phyloP scores from a whole-genome alignment of 1,140 invertebrate species.

The Eriosoma lanigerum region DNA sequence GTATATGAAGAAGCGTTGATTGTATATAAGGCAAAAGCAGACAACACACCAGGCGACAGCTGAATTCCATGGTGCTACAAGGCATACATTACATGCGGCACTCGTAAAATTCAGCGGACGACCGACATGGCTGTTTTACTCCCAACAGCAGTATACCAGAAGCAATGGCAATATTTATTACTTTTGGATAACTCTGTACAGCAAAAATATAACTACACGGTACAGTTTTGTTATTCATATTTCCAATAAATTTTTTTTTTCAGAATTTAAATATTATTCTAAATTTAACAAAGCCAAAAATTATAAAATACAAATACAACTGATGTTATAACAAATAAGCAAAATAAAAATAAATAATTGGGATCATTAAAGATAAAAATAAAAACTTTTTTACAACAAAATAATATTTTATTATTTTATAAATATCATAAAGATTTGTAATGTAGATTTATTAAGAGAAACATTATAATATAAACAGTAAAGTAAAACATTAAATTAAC shows the following conservation, averaged over 20 bases:
- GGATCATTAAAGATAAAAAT: constrained; percentile 29
- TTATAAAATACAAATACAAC: constrained; percentile 33
- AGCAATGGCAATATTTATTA: constrained; percentile 13
- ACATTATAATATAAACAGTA: not conserved
- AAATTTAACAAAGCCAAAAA: constrained; percentile 35
- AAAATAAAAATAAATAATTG: constrained; percentile 1
- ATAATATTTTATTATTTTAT: constrained; percentile 34
- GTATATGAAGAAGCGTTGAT: constrained; percentile 15
- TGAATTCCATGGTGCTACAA: constrained; percentile 52
- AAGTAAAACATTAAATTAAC: not conserved
- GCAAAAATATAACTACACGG: constrained; percentile 24
- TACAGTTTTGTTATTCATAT: not conserved
- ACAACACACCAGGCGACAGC: constrained; percentile 31
- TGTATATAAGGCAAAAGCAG: constrained; percentile 42
- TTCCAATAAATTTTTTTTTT: not conserved
- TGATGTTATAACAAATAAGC: constrained; percentile 26
- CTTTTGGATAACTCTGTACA: not conserved
- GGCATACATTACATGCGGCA: constrained; percentile 43
- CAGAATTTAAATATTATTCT: constrained; percentile 11
- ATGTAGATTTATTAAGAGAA: not conserved
- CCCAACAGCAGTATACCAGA: constrained; percentile 34
- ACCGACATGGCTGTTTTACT: constrained; percentile 29
- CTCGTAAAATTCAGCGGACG: constrained; percentile 50
- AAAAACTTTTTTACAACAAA: constrained; percentile 47
- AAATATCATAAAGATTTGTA: not conserved